Evolutionary conservation across 2,113 vertebrate species (phyloP).

Genomic region (Psilopsiagon aymara): DNA sequence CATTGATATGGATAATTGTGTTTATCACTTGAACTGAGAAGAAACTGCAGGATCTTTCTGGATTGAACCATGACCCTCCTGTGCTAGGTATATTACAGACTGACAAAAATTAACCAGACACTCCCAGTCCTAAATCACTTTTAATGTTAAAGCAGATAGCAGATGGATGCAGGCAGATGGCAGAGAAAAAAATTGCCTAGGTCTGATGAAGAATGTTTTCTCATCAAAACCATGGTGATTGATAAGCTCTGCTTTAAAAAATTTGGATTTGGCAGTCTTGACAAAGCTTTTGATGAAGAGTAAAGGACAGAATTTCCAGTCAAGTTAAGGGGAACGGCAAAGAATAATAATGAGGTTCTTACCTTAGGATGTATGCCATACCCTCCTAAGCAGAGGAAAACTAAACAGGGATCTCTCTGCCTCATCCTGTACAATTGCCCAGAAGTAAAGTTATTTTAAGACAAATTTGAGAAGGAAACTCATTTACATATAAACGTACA

Average conservation of each 20-base stretch:
- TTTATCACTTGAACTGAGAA: neutral
- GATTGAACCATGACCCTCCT: neutral
- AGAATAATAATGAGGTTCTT: neutral
- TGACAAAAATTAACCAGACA: neutral
- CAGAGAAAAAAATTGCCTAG: constrained; percentile 2
- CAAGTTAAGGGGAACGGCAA: neutral
- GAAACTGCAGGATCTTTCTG: neutral
- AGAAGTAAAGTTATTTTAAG: neutral
- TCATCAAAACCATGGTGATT: constrained; percentile 25
- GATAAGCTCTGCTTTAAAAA: constrained; percentile 17
- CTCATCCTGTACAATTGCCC: neutral
- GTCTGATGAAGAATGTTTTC: constrained; percentile 37
- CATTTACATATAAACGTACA: constrained; percentile 51
- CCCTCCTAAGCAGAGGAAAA: neutral
- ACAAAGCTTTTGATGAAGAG: neutral
- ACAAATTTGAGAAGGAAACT: neutral
- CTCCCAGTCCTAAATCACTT: neutral
- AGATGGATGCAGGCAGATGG: constrained; percentile 62
- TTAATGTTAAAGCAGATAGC: constrained; percentile 21
- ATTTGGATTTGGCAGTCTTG: neutral
- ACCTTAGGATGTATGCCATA: neutral
- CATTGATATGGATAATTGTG: neutral
- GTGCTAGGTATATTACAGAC: neutral
- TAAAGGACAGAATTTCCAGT: neutral
- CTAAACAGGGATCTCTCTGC: neutral